A percentile compares a stretch with the other conserved stretches of the same genome.
Evolutionary conservation across 1,140 invertebrate species (phyloP).

Genomic region (Metaphire vulgaris): DNA sequence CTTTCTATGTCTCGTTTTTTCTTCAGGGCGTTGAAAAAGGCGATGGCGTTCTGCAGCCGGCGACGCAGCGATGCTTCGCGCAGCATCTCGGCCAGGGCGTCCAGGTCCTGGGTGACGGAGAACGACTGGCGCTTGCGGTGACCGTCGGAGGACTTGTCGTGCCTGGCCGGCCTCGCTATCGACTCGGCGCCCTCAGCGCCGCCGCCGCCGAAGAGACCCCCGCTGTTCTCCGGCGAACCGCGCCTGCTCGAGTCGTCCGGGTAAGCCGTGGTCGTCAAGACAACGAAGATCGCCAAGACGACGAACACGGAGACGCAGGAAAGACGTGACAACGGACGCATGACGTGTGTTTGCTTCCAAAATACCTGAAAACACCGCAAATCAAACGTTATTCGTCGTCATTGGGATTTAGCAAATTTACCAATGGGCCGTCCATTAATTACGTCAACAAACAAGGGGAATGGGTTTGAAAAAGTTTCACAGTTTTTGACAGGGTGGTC

Average conservation of each 20-base stretch:
- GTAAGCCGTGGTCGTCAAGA: neutral
- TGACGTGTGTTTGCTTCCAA: too few species aligned
- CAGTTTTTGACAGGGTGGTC: too few species aligned
- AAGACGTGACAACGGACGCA: neutral
- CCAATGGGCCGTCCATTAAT: too few species aligned
- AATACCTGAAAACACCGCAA: too few species aligned
- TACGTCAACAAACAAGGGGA: too few species aligned
- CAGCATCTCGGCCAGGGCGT: neutral
- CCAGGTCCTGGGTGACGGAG: neutral
- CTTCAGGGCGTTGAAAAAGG: neutral
- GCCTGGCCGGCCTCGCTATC: neutral
- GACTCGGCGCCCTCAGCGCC: neutral
- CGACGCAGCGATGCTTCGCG: neutral
- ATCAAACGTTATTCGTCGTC: too few species aligned
- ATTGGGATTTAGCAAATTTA: too few species aligned
- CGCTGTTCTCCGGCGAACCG: neutral
- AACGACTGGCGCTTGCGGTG: neutral
- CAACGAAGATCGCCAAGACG: neutral
- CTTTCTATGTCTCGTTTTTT: neutral
- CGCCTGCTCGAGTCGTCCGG: too few species aligned
- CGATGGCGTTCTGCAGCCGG: neutral
- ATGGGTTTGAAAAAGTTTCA: too few species aligned
- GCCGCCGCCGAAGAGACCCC: neutral
- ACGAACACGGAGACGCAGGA: neutral
- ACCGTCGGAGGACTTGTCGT: neutral